Percentiles rank a stretch among this genome's conserved stretches.
phyloP scores from a whole-genome alignment of 2,113 vertebrate genomes.

The Peromyscus californicus region DNA sequence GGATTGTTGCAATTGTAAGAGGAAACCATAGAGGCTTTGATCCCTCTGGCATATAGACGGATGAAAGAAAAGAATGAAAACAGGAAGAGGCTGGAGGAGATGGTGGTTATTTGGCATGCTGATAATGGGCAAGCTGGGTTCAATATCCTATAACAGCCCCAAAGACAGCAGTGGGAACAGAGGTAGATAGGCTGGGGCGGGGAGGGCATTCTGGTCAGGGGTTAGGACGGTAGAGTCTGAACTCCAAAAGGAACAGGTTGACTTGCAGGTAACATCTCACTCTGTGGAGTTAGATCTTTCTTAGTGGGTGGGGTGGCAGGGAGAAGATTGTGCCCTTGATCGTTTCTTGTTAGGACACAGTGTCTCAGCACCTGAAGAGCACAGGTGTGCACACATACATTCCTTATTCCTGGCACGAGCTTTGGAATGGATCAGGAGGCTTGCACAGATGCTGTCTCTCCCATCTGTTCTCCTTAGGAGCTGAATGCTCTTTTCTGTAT shows the following conservation, averaged over 20 bases:
- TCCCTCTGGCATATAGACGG: background rate
- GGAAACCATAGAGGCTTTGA: background rate
- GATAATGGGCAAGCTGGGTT: background rate
- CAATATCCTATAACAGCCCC: accelerated
- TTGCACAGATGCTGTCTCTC: background rate
- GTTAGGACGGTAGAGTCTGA: background rate
- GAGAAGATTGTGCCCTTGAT: background rate
- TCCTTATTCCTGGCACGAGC: background rate
- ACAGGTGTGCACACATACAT: conserved; percentile 6
- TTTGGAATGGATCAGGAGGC: background rate
- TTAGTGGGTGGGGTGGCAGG: background rate
- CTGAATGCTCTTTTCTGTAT: conserved; percentile 4
- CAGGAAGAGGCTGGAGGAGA: background rate
- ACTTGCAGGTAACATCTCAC: background rate
- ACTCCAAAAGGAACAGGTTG: background rate
- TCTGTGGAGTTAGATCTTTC: background rate
- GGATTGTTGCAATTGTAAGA: background rate
- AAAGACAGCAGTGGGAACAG: background rate
- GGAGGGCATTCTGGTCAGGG: background rate
- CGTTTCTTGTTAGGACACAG: background rate
- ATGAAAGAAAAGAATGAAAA: background rate
- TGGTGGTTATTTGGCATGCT: background rate
- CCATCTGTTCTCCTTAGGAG: background rate
- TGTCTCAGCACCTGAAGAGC: background rate
- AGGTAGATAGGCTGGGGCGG: background rate